Base-by-base conservation (phyloP, 2,888 invertebrate genomes). In the Nomada ferruginata region DNA sequence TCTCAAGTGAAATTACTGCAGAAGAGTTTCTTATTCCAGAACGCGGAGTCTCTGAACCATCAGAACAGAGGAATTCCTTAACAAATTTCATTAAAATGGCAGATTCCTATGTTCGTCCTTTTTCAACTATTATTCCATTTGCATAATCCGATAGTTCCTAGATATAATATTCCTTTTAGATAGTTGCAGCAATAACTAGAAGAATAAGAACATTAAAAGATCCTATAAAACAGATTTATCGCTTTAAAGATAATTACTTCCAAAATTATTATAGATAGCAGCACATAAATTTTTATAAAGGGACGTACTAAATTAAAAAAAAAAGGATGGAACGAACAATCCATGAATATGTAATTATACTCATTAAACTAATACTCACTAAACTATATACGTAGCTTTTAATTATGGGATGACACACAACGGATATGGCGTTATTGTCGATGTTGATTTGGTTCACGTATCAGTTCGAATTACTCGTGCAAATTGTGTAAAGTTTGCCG, bases 401-500 rank as follows among this genome's bases (percentile, higher is more conserved):
- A 29, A 66, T 53, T 53, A 66, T 36, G 10, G 13, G 23, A 10
- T 36, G 36, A 44, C 52, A 13, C 11, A 15, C 29, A 29, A n/a
- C 36, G 47, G 13, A 1, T 23, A 18, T 50, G 36, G 23, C 11
- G 52, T 52, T 55, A 20, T 61, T 47, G 42, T 47, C 7, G 29
- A 42, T 47, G 50, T 44, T 26, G 53, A 64, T 53, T 66, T 36
- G 76, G 23, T 73, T 44, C 18, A 4, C 44, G 44, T 23, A 50
- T 71, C 29, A 36, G 15, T 47, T 53, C 10, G 36, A 74, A 75
- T 61, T 50, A 44, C 63, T 70, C 26, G 78, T 42, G 36, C 29
- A 71, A 79, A 70, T 52, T 72, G 64, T 42, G 44, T 75, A 70
- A 71, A 82, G 65, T 71, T 82, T 53, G 71, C 23, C 36, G 66